phyloP scores from a whole-genome alignment of 2,113 vertebrate genomes.

The Suricata suricatta region DNA sequence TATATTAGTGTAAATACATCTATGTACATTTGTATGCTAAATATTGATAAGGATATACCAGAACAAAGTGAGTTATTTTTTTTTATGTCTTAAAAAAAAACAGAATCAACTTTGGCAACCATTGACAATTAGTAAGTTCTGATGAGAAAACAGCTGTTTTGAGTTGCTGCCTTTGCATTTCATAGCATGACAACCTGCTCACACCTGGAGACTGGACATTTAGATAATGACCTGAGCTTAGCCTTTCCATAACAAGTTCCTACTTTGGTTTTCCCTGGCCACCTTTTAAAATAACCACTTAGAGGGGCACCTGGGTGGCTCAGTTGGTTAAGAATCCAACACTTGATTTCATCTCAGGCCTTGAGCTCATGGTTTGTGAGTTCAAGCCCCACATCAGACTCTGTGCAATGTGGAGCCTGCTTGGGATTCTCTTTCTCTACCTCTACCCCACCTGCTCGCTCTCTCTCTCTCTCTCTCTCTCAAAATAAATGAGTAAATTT shows the following conservation, averaged over 20 bases:
- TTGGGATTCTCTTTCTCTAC: too few species aligned
- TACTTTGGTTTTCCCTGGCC: background rate
- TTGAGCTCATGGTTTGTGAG: too few species aligned
- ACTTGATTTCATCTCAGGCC: too few species aligned
- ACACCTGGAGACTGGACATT: background rate
- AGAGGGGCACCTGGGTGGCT: background rate
- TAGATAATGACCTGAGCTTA: background rate
- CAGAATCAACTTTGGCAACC: background rate
- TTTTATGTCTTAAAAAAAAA: background rate
- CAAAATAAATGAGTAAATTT: background rate
- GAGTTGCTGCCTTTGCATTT: background rate
- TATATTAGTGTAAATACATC: background rate
- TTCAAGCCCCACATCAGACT: too few species aligned
- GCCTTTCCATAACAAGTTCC: background rate
- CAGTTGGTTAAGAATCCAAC: too few species aligned
- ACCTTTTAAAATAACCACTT: background rate
- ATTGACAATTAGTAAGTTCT: background rate
- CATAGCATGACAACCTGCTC: background rate
- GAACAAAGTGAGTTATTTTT: background rate
- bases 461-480: too few species aligned
- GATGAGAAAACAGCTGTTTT: background rate
- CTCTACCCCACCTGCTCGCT: too few species aligned
- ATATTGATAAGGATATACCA: background rate
- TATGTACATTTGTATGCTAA: background rate
- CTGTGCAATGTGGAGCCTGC: too few species aligned